Evolutionary conservation across 2,797 vertebrate genomes (phyloP).

Genomic region (Fistularia tabacaria): DNA sequence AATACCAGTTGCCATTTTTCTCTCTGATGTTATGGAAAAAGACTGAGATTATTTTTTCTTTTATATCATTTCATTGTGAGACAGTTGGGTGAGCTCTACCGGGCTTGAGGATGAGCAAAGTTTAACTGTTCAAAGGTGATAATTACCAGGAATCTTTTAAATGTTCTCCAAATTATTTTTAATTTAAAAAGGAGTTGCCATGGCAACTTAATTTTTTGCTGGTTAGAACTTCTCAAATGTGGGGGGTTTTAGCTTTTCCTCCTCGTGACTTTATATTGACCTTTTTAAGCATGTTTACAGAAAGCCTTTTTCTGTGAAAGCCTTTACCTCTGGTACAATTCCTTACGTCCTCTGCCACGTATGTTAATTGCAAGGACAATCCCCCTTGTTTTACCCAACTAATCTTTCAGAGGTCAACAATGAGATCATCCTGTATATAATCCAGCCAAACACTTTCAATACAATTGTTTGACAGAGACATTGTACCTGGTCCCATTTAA

Average conservation of each 20-base stretch:
- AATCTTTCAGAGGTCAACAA: constrained; percentile 6
- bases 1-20: constrained; percentile 26
- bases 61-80: constrained; percentile 27
- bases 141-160: no score
- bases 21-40: constrained; percentile 22
- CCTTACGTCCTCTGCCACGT: neutral
- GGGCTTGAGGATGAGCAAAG: constrained; percentile 9
- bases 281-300: neutral
- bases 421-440: constrained; percentile 11
- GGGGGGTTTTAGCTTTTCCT: no score
- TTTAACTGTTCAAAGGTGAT: constrained; percentile 3
- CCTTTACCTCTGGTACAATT: neutral
- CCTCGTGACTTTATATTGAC: neutral
- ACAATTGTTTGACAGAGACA: constrained; percentile 13
- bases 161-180: no score
- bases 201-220: no score
- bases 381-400: neutral
- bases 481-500: constrained; percentile 31
- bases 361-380: neutral
- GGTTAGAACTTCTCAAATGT: no score
- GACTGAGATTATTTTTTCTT: constrained; percentile 26
- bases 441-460: constrained; percentile 13
- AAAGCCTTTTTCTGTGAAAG: neutral
- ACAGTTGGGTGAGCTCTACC: constrained; percentile 1
- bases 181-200: no score